A percentile compares a stretch with the other conserved stretches of the same genome.
Conservation (phyloP, 2,888 invertebrate genomes). For the Aspidiotus destructor region DNA sequence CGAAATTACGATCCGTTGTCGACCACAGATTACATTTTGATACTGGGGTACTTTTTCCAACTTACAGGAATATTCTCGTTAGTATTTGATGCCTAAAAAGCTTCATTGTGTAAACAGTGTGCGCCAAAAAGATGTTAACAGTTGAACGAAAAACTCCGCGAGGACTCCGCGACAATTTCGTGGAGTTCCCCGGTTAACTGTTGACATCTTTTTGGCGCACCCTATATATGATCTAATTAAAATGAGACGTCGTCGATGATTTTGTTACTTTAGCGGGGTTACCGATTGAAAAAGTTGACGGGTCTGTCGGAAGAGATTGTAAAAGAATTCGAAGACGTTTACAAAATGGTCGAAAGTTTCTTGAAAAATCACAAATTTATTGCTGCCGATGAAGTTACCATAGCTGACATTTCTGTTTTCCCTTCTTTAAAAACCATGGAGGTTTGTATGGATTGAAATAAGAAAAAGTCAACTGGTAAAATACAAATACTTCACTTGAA, state of each 20-base stretch:
- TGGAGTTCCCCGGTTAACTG: too few relatives aligned
- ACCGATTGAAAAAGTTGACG: not conserved
- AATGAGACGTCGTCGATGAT: too few relatives aligned
- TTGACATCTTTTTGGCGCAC: too few relatives aligned
- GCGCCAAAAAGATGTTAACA: too few relatives aligned
- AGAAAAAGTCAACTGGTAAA: not conserved
- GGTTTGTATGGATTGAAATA: not conserved
- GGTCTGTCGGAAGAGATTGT: not conserved
- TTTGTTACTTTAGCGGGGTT: too few relatives aligned
- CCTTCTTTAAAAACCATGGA: not conserved
- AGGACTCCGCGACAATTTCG: too few relatives aligned
- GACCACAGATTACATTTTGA: constrained; percentile 2
- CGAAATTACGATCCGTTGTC: not conserved
- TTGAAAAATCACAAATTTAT: not conserved
- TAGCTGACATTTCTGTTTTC: not conserved
- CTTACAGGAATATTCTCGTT: not conserved
- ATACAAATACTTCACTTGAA: not conserved
- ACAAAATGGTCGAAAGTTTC: not conserved
- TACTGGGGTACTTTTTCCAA: not conserved
- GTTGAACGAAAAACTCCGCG: too few relatives aligned
- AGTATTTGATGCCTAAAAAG: too few relatives aligned
- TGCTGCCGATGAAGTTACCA: not conserved
- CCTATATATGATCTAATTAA: too few relatives aligned
- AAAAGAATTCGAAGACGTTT: not conserved
- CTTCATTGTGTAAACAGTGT: not conserved